Evolutionary conservation across 2,888 invertebrate genomes (phyloP), one percentile per base, ranked within the genome.

Genomic region (Exephanes ischioxanthus): DNA sequence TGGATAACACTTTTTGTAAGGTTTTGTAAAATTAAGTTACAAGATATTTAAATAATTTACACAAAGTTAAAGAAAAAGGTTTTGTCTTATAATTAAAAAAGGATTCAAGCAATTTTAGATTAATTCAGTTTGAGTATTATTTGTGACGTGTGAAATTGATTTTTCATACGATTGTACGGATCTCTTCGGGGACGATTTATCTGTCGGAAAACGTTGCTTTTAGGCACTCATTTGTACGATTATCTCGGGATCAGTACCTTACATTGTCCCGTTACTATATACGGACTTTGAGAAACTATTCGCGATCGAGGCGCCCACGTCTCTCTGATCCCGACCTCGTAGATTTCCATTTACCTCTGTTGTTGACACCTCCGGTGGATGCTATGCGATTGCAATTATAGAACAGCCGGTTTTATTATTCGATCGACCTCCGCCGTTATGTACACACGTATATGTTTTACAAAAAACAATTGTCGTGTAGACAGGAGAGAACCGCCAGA

Each of bases 401-500:
- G 61, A 72, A 58, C 63, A 51, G 71, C 67, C 37, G 72, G 71
- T 61, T 77, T 72, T 72, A 72, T 80, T 77, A 22, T 26, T 61
- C n/a, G 51, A 58, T 80, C 72, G 84, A 80, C 76, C 80, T 80
- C 72, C 66, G 63, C 45, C 53, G 51, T 63, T 80, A 66, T 70
- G 53, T 33, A 66, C 66, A 48, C 48, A 33, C 55, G 22, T 55
- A 37, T 45, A 16, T 1, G 16, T 3, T 77, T 63, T 68, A 68
- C 77, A 77, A 80, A 80, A 77, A 80, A 72, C 71, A 84, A 84
- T 84, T 30, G 61, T 73, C 53, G 53, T 33, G 45, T 33, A 58
- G 19, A 26, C 9, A 58, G 58, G 3, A 45, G 3, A 45, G 45
- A 11, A 4, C 45, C 14, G 11, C 3, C 45, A 45, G 16, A 45